Percentiles rank a stretch among this genome's conserved stretches.
phyloP scores from a whole-genome alignment of 2,888 invertebrate species.

The Metacarcinus magister region DNA sequence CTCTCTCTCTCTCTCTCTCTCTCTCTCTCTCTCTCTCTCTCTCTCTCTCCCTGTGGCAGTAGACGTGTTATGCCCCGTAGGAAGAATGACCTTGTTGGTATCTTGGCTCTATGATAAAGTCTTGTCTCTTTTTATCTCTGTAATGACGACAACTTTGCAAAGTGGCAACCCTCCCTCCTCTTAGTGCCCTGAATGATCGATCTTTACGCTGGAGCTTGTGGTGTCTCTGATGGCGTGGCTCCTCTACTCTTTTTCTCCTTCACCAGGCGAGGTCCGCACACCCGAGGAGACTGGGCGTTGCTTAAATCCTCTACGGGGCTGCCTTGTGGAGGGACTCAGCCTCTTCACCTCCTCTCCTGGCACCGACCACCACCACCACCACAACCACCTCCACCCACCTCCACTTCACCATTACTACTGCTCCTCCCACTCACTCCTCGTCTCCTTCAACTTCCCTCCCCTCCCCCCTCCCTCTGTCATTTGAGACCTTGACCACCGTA shows the following conservation, averaged over 20 bases:
- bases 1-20: not conserved
- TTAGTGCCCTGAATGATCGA: conserved; percentile 29
- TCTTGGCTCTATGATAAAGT: conserved; percentile 26
- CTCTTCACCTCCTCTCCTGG: conserved; percentile 37
- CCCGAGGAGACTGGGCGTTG: conserved; percentile 76
- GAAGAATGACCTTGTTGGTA: conserved; percentile 1
- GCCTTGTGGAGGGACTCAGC: conserved; percentile 42
- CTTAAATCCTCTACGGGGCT: conserved; percentile 63
- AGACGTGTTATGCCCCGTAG: not conserved
- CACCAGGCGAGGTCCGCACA: conserved; percentile 66
- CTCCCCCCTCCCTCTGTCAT: not conserved
- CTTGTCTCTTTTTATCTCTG: not conserved
- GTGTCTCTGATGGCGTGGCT: conserved; percentile 60
- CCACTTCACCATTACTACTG: conserved; percentile 54
- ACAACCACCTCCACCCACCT: conserved; percentile 58
- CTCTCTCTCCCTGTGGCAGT: conserved; percentile 50
- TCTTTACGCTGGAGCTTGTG: conserved; percentile 61
- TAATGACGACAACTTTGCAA: not conserved
- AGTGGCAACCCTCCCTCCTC: conserved; percentile 9
- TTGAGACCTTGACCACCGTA: not conserved
- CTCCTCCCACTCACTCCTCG: conserved; percentile 35
- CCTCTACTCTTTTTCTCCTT: conserved; percentile 58
- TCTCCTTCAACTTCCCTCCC: conserved; percentile 33
- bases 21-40: conserved; percentile 20
- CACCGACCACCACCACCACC: conserved; percentile 63